A percentile compares a stretch with the other conserved stretches of the same genome.
Conservation (phyloP, 2,797 vertebrate genomes). For the Argentina silus region DNA sequence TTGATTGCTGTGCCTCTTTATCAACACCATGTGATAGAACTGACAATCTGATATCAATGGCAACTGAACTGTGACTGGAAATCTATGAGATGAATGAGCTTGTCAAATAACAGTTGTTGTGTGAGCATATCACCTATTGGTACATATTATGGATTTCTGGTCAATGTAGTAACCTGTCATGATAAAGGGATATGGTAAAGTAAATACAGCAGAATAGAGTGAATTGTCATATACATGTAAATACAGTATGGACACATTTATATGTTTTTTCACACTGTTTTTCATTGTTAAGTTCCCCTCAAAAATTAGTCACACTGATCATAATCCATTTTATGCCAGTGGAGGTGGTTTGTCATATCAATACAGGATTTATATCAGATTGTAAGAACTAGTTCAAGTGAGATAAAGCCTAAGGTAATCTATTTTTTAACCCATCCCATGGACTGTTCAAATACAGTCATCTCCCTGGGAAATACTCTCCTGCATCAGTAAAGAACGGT, state of each 20-base stretch:
- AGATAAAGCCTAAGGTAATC: neutral
- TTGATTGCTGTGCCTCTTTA: neutral
- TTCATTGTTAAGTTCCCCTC: no score
- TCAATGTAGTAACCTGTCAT: no score
- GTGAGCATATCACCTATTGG: neutral
- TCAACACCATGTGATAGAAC: neutral
- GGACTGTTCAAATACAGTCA: neutral
- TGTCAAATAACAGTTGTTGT: neutral
- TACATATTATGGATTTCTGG: no score
- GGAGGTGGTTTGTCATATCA: neutral
- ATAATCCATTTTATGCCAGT: neutral
- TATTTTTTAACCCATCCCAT: neutral
- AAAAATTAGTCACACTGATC: no score
- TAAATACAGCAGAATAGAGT: no score
- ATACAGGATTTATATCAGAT: neutral
- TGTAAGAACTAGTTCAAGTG: neutral
- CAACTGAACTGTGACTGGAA: neutral
- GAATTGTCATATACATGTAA: no score
- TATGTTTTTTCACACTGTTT: no score
- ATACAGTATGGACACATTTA: no score
- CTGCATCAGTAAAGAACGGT: neutral
- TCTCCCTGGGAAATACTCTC: neutral
- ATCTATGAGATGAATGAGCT: neutral
- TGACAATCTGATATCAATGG: conserved; percentile 9
- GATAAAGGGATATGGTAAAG: no score